phyloP scores from a whole-genome alignment of 2,797 vertebrate species.

The Myotis vivesi region DNA sequence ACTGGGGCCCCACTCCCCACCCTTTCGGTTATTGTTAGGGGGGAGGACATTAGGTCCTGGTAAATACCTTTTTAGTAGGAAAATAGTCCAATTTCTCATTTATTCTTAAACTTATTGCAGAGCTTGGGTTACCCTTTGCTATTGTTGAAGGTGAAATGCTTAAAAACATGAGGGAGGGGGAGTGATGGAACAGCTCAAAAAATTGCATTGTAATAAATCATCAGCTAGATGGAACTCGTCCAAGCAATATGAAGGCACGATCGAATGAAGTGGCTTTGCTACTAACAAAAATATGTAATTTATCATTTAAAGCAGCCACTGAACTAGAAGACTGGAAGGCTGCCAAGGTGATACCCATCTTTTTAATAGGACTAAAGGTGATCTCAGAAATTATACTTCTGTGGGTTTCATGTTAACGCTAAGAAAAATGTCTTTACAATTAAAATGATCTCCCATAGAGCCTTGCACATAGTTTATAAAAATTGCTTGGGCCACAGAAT shows the following conservation, averaged over 20 bases:
- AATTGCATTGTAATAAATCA: slow-evolving; percentile 73
- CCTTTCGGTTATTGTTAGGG: fast-evolving
- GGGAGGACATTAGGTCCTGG: background rate
- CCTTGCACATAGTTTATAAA: background rate
- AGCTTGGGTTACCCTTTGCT: slow-evolving; percentile 40
- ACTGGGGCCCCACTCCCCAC: background rate
- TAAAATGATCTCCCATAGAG: slow-evolving; percentile 6
- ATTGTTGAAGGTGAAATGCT: slow-evolving; percentile 69
- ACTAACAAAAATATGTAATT: slow-evolving; percentile 80
- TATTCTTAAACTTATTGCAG: slow-evolving; percentile 28
- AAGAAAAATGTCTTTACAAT: slow-evolving; percentile 56
- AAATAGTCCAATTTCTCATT: background rate
- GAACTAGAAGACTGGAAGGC: slow-evolving; percentile 72
- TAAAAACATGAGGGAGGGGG: background rate
- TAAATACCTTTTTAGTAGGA: background rate
- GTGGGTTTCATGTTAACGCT: slow-evolving; percentile 16
- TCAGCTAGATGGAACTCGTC: slow-evolving; percentile 68
- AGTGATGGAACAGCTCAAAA: slow-evolving; percentile 44
- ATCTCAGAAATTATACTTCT: slow-evolving; percentile 65
- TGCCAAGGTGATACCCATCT: slow-evolving; percentile 80
- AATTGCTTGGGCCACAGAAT: background rate
- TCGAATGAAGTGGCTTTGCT: slow-evolving; percentile 68
- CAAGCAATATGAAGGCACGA: slow-evolving; percentile 71
- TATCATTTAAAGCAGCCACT: slow-evolving; percentile 75
- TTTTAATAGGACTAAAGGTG: slow-evolving; percentile 79